phyloP scores from a whole-genome alignment of 2,113 vertebrate genomes.

The Notechis scutatus region DNA sequence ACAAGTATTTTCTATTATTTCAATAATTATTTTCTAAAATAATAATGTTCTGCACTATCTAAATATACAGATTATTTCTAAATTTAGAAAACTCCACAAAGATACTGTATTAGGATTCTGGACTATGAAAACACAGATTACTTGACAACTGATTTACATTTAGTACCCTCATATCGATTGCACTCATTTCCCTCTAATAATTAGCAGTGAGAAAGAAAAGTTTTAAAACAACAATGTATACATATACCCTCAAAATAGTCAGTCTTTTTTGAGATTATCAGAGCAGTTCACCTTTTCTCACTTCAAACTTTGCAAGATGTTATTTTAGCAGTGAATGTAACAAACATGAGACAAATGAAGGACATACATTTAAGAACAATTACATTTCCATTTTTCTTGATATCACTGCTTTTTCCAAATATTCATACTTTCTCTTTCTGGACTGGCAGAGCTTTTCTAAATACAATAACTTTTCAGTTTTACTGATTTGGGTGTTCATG shows the following conservation, averaged over 20 bases:
- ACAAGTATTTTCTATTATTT: background rate
- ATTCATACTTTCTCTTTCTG: conserved; percentile 69
- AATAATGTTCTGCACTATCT: background rate
- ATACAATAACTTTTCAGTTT: conserved; percentile 60
- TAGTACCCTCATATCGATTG: background rate
- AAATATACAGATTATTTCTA: background rate
- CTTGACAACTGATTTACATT: background rate
- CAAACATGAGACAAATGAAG: background rate
- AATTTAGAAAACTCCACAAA: background rate
- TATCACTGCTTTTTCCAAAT: conserved; percentile 29
- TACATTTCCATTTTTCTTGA: conserved; percentile 12
- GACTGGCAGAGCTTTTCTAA: conserved; percentile 55
- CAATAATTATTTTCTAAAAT: background rate
- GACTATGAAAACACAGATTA: background rate
- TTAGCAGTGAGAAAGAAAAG: background rate
- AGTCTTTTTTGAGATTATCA: background rate
- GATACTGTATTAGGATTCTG: background rate
- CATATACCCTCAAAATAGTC: background rate
- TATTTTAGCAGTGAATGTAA: background rate
- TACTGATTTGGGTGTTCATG: conserved; percentile 52
- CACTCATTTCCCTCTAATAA: background rate
- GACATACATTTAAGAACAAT: background rate
- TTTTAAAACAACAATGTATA: background rate
- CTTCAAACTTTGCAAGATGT: background rate
- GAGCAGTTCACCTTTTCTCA: background rate